Evolutionary conservation across 2,797 vertebrate genomes (phyloP).

Genomic region (Phylloscopus collybita): DNA sequence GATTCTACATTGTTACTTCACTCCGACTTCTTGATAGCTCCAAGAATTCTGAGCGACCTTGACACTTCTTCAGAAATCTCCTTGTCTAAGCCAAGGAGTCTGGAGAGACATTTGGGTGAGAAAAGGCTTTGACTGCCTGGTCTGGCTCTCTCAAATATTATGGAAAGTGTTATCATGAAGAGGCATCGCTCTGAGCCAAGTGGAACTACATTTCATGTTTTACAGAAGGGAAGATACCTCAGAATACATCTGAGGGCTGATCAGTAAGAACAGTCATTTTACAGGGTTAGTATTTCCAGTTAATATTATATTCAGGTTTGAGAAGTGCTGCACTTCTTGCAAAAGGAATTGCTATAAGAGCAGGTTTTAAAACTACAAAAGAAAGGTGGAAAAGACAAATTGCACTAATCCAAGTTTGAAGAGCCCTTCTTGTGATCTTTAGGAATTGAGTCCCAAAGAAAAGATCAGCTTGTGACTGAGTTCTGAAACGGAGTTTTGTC

Average conservation of each 20-base stretch:
- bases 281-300: constrained; percentile 39
- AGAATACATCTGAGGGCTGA: constrained; percentile 17
- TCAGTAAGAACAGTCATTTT: constrained; percentile 33
- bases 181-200: constrained; percentile 25
- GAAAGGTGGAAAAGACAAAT: constrained; percentile 54
- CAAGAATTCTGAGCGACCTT: background rate
- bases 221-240: background rate
- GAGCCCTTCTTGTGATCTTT: constrained; percentile 54
- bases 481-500: background rate
- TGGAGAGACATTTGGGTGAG: constrained; percentile 9
- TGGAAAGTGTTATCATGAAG: constrained; percentile 20
- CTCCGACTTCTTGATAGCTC: background rate
- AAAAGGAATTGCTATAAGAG: constrained; percentile 41
- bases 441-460: constrained; percentile 29
- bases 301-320: constrained; percentile 55
- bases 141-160: constrained; percentile 22
- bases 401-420: constrained; percentile 50
- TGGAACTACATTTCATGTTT: background rate
- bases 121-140: background rate
- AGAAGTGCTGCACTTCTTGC: constrained; percentile 50
- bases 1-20: background rate
- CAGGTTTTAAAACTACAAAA: constrained; percentile 30
- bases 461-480: constrained; percentile 21
- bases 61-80: constrained; percentile 6
- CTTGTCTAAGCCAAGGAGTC: constrained; percentile 24